Conservation (phyloP, 2,797 vertebrate species). For the Aphelocoma californica region DNA sequence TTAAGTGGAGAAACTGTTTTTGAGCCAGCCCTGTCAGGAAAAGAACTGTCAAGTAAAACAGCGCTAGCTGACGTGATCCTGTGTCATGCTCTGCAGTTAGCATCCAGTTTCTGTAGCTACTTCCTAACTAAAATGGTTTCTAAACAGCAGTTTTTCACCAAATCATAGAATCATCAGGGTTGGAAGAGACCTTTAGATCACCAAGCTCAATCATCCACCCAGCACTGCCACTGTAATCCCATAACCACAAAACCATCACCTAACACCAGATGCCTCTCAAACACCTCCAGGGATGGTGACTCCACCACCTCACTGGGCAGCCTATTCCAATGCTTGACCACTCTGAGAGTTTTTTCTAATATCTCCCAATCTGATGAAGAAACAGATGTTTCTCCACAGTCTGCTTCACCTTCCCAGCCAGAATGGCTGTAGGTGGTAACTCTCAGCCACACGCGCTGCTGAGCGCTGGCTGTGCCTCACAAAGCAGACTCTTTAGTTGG, state of each 20-base stretch:
- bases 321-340: neutral
- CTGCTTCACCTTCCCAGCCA: neutral
- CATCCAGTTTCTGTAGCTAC: neutral
- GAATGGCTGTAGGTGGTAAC: neutral
- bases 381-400: neutral
- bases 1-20: neutral
- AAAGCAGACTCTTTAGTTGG: no score
- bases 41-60: fast-evolving
- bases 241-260: neutral
- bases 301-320: neutral
- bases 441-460: fast-evolving
- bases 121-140: neutral
- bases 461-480: neutral
- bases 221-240: neutral
- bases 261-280: neutral
- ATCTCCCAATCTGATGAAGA: neutral
- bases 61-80: fast-evolving
- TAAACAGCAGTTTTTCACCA: neutral
- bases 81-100: neutral
- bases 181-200: neutral
- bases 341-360: no score
- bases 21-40: neutral
- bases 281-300: neutral
- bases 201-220: neutral
- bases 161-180: neutral